These are phyloP conservation scores for Cyclopterus lumpus DNA, from an alignment of 2,797 vertebrate species.

Conservation along the genomic window DNA sequence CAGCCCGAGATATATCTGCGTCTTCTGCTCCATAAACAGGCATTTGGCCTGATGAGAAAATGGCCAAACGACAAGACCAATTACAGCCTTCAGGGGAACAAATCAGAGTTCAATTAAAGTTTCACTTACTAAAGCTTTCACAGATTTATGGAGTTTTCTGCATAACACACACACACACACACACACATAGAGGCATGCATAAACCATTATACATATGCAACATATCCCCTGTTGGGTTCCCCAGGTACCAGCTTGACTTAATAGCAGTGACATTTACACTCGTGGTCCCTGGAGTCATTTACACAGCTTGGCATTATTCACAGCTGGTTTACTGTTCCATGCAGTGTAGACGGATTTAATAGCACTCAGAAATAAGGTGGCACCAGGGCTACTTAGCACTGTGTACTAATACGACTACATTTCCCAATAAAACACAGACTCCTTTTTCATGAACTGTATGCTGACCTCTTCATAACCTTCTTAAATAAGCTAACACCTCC, in stretches of 20 bases:
- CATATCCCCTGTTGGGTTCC: constrained; percentile 41
- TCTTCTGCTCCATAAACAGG: neutral
- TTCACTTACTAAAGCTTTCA: constrained; percentile 15
- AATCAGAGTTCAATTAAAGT: constrained; percentile 21
- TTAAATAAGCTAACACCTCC: constrained; percentile 72
- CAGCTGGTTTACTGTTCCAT: constrained; percentile 69
- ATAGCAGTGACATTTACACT: constrained; percentile 73
- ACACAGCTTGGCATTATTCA: constrained; percentile 64
- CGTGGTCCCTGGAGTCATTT: constrained; percentile 57
- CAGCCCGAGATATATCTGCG: neutral
- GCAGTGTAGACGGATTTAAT: constrained; percentile 77
- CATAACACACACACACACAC: neutral
- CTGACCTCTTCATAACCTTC: constrained; percentile 75
- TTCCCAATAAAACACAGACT: constrained; percentile 76
- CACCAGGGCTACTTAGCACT: constrained; percentile 76
- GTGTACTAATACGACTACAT: constrained; percentile 68
- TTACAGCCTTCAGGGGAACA: neutral
- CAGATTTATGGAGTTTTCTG: constrained; percentile 19
- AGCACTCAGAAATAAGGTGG: constrained; percentile 67
- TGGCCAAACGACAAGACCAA: neutral
- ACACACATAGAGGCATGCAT: constrained; percentile 17
- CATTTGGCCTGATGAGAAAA: constrained; percentile 1
- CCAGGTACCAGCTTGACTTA: constrained; percentile 62
- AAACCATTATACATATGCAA: constrained; percentile 10
- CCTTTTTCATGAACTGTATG: constrained; percentile 71